Conservation (phyloP, 2,888 invertebrate genomes). For the Phyllotreta cruciferae region DNA sequence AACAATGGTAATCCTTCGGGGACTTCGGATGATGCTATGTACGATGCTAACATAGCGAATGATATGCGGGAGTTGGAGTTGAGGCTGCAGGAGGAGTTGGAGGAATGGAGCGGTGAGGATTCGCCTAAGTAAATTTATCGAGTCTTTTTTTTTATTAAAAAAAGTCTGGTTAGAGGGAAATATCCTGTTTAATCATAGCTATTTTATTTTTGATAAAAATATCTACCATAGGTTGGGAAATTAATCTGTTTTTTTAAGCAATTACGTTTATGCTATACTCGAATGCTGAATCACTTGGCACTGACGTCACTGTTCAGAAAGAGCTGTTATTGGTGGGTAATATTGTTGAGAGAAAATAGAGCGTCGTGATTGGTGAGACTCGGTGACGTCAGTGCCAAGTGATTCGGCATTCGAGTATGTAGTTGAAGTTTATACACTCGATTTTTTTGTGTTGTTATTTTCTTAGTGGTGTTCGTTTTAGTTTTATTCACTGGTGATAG, state of each 20-base stretch:
- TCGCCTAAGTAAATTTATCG: constrained; percentile 48
- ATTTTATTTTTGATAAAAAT: constrained; percentile 5
- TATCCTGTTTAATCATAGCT: neutral
- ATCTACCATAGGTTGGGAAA: neutral
- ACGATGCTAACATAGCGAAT: constrained; percentile 71
- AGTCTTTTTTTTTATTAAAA: no score
- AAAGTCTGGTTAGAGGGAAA: no score
- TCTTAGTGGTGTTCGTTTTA: constrained; percentile 1
- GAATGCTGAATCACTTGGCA: no score
- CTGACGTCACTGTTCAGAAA: no score
- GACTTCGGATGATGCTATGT: constrained; percentile 64
- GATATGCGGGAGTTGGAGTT: constrained; percentile 71
- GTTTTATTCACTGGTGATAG: constrained; percentile 1
- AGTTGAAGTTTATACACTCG: no score
- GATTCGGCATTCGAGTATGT: no score
- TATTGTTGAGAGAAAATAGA: no score
- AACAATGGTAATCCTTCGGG: constrained; percentile 47
- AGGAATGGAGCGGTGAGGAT: constrained; percentile 70
- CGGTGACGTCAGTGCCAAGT: no score
- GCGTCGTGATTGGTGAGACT: no score
- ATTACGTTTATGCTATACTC: no score
- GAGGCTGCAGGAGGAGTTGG: constrained; percentile 71
- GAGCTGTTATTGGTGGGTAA: no score
- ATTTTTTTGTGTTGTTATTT: constrained; percentile 3
- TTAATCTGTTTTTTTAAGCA: neutral